Percentiles rank a stretch among this genome's conserved stretches.
Evolutionary conservation across 2,797 vertebrate species (phyloP).

Genomic region (Pyrocephalus nanus): DNA sequence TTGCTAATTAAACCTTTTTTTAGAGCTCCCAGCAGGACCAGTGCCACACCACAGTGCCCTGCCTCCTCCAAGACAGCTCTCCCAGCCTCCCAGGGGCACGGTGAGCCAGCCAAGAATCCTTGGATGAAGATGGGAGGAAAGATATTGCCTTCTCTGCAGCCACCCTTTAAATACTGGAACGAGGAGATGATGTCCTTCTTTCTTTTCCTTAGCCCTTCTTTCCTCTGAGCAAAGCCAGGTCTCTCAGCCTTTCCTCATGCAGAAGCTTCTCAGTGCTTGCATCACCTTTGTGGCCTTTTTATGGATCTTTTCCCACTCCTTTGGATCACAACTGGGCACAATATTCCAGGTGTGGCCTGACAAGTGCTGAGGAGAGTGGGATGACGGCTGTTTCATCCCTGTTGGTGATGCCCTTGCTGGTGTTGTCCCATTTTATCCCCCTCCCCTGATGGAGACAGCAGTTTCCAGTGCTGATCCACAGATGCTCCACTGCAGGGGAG

Average conservation of each 20-base stretch:
- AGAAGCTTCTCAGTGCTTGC: not conserved
- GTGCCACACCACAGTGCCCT: fast-evolving
- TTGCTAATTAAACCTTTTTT: not conserved
- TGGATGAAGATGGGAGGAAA: not conserved
- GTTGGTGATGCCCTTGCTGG: not conserved
- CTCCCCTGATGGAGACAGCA: no score
- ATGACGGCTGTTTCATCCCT: not conserved
- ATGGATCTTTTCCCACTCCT: not conserved
- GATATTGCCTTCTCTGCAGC: not conserved
- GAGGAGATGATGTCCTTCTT: not conserved
- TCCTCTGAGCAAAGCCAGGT: not conserved
- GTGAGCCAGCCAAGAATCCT: not conserved
- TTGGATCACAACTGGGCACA: not conserved
- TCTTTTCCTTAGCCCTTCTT: not conserved
- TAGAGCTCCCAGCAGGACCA: not conserved
- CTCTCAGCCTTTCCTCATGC: not conserved
- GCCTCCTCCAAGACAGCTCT: not conserved
- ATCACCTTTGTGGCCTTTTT: not conserved
- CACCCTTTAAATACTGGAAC: not conserved
- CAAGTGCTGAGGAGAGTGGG: not conserved
- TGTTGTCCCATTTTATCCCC: not conserved
- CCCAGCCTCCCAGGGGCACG: not conserved
- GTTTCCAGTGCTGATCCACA: not conserved
- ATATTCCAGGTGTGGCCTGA: not conserved
- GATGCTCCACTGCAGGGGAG: not conserved